phyloP scores from a whole-genome alignment of 1,140 invertebrate genomes.

The Manduca sexta region DNA sequence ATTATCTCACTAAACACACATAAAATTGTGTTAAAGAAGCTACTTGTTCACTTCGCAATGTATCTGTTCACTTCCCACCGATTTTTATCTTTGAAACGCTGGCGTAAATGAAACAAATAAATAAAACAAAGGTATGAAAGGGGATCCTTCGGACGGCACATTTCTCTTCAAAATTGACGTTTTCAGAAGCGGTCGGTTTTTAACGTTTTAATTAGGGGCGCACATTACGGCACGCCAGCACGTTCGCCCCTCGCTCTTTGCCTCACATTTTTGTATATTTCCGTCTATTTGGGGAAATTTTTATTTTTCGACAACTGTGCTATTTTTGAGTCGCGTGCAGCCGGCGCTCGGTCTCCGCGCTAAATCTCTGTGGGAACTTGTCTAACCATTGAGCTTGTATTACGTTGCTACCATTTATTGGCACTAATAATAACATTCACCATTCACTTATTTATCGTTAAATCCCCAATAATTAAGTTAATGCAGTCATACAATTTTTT shows the following conservation, averaged over 20 bases:
- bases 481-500: no score
- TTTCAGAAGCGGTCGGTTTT: slow-evolving; percentile 68
- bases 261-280: slow-evolving; percentile 71
- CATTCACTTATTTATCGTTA: no score
- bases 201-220: slow-evolving; percentile 73
- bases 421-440: no score
- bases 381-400: slow-evolving; percentile 31
- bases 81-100: slow-evolving; percentile 22
- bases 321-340: slow-evolving; percentile 70
- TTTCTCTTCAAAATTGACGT: slow-evolving; percentile 71
- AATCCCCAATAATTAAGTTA: no score
- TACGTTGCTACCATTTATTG: slow-evolving; percentile 1
- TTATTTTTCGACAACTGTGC: slow-evolving; percentile 71
- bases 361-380: slow-evolving; percentile 71
- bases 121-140: slow-evolving; percentile 47
- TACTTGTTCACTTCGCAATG: no score
- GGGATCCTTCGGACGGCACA: slow-evolving; percentile 62
- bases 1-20: no score
- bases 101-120: slow-evolving; percentile 52
- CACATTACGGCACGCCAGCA: slow-evolving; percentile 66
- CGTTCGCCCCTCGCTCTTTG: slow-evolving; percentile 65
- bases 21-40: no score
- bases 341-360: slow-evolving; percentile 50
- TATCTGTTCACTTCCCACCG: slow-evolving; percentile 6
- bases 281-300: slow-evolving; percentile 70